phyloP scores from a whole-genome alignment of 2,797 vertebrate species.

The Natrix natrix region DNA sequence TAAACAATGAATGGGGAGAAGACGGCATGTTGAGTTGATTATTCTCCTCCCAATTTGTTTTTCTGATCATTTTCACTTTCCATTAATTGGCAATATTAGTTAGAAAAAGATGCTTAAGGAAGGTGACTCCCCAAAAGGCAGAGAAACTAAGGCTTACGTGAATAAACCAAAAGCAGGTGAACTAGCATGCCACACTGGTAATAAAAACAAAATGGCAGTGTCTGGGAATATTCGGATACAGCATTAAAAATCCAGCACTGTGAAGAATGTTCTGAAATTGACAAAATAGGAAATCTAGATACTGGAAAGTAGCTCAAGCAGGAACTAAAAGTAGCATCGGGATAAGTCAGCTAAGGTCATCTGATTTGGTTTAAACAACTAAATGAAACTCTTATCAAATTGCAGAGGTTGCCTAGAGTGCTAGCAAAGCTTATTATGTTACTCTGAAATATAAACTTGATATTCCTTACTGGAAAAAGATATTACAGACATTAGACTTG shows the following conservation, averaged over 20 bases:
- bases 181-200: neutral
- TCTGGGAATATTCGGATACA: neutral
- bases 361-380: neutral
- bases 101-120: neutral
- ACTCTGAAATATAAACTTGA: neutral
- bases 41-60: neutral
- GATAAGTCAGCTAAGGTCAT: neutral
- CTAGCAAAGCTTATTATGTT: neutral
- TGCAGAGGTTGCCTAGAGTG: neutral
- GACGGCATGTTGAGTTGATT: neutral
- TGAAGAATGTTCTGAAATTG: neutral
- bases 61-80: neutral
- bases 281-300: neutral
- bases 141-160: neutral
- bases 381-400: neutral
- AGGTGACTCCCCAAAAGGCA: neutral
- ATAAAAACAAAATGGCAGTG: neutral
- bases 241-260: neutral
- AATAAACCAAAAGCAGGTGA: neutral
- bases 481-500: neutral
- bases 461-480: neutral
- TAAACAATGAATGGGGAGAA: neutral
- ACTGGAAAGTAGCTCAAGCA: neutral
- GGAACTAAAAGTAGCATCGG: neutral
- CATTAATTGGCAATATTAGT: neutral